Percentiles rank a stretch among this genome's conserved stretches.
Evolutionary conservation across 2,888 invertebrate species (phyloP).

Genomic region (Tetheella fluctuosa): DNA sequence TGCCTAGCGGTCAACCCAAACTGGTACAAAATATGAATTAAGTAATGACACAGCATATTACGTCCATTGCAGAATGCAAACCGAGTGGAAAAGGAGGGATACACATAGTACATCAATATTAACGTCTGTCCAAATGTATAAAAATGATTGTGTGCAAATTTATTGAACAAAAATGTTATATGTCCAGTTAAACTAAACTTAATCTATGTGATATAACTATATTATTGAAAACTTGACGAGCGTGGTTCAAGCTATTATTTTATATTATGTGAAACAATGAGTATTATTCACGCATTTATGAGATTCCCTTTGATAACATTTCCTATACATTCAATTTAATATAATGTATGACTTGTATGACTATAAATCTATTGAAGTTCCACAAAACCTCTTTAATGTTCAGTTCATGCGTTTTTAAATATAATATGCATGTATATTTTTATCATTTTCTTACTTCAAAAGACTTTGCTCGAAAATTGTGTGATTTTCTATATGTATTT

Average conservation of each 20-base stretch:
- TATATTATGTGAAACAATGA: constrained; percentile 24
- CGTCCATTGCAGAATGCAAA: constrained; percentile 81
- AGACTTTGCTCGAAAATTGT: background rate
- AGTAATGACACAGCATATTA: constrained; percentile 70
- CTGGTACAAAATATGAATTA: constrained; percentile 34
- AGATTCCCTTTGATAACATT: too few species aligned
- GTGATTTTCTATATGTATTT: background rate
- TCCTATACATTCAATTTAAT: background rate
- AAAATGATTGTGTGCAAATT: constrained; percentile 43
- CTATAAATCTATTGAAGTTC: background rate
- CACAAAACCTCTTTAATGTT: background rate
- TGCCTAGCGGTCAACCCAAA: constrained; percentile 37
- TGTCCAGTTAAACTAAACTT: constrained; percentile 33
- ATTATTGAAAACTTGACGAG: constrained; percentile 2
- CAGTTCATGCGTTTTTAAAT: background rate
- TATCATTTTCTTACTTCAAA: background rate
- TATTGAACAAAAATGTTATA: constrained; percentile 29
- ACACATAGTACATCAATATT: constrained; percentile 71
- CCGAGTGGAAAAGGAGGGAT: constrained; percentile 75
- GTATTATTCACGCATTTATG: constrained; percentile 19
- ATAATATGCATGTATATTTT: background rate
- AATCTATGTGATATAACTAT: constrained; percentile 16
- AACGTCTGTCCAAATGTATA: constrained; percentile 61
- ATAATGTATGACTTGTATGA: too few species aligned
- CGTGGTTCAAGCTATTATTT: constrained; percentile 1